Conservation (phyloP, 2,113 vertebrate species). For the Albula glossodonta region DNA sequence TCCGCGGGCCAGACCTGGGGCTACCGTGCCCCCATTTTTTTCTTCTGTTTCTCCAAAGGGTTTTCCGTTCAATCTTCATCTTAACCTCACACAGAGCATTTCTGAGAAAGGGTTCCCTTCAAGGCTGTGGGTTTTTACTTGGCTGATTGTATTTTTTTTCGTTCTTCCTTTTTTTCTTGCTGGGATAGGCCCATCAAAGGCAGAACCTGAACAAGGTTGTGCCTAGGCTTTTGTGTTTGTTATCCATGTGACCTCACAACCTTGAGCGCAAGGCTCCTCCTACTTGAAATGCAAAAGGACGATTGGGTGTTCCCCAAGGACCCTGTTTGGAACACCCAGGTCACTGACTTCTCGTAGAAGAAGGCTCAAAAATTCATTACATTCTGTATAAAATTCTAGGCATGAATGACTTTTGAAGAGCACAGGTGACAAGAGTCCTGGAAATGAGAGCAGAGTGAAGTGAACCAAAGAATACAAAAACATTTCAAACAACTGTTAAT, state of each 20-base stretch:
- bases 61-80: neutral
- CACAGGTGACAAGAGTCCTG: neutral
- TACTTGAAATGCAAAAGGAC: constrained; percentile 14
- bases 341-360: constrained; percentile 17
- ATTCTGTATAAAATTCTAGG: constrained; percentile 7
- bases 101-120: too few species aligned
- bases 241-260: constrained; percentile 20
- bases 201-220: too few species aligned
- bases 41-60: neutral
- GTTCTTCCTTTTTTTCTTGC: neutral
- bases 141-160: too few species aligned
- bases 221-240: neutral
- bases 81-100: too few species aligned
- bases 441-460: too few species aligned
- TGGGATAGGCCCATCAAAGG: neutral
- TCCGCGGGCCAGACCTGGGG: too few species aligned
- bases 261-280: constrained; percentile 21
- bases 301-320: constrained; percentile 23
- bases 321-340: constrained; percentile 35
- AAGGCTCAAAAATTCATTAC: constrained; percentile 27
- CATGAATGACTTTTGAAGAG: neutral
- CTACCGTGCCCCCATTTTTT: neutral
- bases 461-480: too few species aligned
- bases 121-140: too few species aligned
- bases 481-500: too few species aligned